These are phyloP conservation scores for Lasioglossum malachurum DNA, from an alignment of 2,888 invertebrate genomes.

Conservation along the genomic window DNA sequence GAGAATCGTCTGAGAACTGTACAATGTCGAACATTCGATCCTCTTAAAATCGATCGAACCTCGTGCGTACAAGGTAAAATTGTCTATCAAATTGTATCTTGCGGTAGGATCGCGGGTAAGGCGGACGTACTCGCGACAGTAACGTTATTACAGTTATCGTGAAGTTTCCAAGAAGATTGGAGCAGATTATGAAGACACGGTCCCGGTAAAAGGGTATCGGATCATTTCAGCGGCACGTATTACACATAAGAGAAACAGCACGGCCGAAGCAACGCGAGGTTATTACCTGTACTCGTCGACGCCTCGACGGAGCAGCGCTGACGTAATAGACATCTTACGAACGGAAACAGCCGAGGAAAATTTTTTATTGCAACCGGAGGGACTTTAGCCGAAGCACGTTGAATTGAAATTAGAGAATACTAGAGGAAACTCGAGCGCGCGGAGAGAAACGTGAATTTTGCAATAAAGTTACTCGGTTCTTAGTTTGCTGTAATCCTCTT, in stretches of 20 bases:
- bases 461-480: constrained; percentile 18
- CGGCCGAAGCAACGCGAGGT: neutral
- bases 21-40: neutral
- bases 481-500: constrained; percentile 19
- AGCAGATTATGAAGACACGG: neutral
- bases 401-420: constrained; percentile 14
- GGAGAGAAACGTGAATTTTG: constrained; percentile 7
- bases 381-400: no score
- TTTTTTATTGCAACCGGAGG: neutral
- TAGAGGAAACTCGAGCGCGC: constrained; percentile 2
- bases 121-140: neutral
- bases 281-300: neutral
- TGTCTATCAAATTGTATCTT: neutral
- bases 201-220: neutral
- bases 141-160: neutral
- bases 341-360: neutral
- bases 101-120: neutral
- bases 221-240: neutral
- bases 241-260: neutral
- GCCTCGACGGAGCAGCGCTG: no score
- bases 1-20: neutral
- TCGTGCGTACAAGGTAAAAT: neutral
- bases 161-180: neutral
- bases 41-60: neutral
- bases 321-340: neutral